A percentile compares a stretch with the other conserved stretches of the same genome.
phyloP scores from a whole-genome alignment of 2,888 invertebrate genomes.

The Callimorpha dominula region DNA sequence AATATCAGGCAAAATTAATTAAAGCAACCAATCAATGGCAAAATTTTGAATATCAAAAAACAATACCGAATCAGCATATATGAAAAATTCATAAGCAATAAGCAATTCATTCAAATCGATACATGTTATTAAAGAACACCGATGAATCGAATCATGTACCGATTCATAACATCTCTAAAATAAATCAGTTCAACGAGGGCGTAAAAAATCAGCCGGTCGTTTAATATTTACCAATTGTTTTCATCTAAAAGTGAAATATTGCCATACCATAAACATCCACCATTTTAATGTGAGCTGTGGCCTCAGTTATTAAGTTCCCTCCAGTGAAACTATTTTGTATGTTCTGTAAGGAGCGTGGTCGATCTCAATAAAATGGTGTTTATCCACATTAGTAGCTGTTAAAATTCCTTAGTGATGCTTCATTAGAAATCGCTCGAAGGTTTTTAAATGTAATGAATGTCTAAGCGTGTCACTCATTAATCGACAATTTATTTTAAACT shows the following conservation, averaged over 20 bases:
- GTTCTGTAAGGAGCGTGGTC: conserved; percentile 10
- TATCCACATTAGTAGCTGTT: conserved; percentile 63
- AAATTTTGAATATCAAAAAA: conserved; percentile 32
- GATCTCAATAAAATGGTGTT: conserved; percentile 50
- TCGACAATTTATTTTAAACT: conserved; percentile 23
- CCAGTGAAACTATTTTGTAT: background rate
- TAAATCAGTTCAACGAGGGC: conserved; percentile 65
- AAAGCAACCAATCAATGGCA: conserved; percentile 11
- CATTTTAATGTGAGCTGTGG: conserved; percentile 48
- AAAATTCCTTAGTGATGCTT: conserved; percentile 67
- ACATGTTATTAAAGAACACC: conserved; percentile 57
- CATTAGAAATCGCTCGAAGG: conserved; percentile 66
- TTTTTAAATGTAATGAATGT: conserved; percentile 62
- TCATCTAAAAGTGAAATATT: conserved; percentile 66
- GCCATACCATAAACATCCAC: conserved; percentile 51
- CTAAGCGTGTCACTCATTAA: conserved; percentile 20
- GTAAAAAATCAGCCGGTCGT: conserved; percentile 64
- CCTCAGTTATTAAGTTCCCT: background rate
- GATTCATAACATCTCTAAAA: conserved; percentile 57
- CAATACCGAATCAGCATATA: conserved; percentile 44
- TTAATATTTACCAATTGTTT: conserved; percentile 73
- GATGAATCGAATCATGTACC: conserved; percentile 51
- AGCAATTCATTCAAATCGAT: conserved; percentile 46
- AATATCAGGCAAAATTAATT: conserved; percentile 13
- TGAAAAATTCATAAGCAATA: conserved; percentile 50